These are phyloP conservation scores for Chrysocyon brachyurus DNA, from an alignment of 2,797 vertebrate species.

Conservation along the genomic window DNA sequence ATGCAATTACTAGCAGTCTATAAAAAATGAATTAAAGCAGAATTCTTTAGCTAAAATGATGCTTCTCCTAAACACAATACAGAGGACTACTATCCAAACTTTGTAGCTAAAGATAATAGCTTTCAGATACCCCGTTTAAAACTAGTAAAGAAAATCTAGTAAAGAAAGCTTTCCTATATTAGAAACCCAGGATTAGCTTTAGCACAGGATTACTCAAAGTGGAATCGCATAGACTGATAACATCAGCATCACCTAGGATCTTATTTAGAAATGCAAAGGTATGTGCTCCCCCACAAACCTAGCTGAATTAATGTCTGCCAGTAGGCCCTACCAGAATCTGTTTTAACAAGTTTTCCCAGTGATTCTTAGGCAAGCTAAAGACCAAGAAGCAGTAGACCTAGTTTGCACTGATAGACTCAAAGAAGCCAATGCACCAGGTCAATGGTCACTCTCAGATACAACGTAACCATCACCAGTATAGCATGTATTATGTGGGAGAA, in stretches of 20 bases:
- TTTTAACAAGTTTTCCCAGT: not conserved
- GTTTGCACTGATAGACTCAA: not conserved
- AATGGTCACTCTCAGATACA: not conserved
- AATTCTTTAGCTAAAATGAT: constrained; percentile 19
- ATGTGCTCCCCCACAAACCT: not conserved
- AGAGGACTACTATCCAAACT: constrained; percentile 45
- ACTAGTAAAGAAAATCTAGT: constrained; percentile 35
- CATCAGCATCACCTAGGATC: not conserved
- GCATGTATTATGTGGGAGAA: not conserved
- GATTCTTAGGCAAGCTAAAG: constrained; percentile 34
- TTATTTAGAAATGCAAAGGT: constrained; percentile 33
- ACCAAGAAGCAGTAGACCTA: not conserved
- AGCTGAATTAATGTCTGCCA: not conserved
- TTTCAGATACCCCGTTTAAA: not conserved
- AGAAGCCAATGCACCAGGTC: not conserved
- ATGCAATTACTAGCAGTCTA: constrained; percentile 43
- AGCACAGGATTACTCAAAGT: constrained; percentile 5
- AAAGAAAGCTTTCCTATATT: constrained; percentile 35
- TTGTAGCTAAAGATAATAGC: not conserved
- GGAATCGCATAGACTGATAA: not conserved
- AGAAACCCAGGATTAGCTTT: constrained; percentile 37
- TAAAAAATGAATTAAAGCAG: constrained; percentile 27
- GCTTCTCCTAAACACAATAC: not conserved
- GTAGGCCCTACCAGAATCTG: not conserved
- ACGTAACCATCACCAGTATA: not conserved